Conservation (phyloP, 2,888 invertebrate genomes). For the Trichacis sp. region DNA sequence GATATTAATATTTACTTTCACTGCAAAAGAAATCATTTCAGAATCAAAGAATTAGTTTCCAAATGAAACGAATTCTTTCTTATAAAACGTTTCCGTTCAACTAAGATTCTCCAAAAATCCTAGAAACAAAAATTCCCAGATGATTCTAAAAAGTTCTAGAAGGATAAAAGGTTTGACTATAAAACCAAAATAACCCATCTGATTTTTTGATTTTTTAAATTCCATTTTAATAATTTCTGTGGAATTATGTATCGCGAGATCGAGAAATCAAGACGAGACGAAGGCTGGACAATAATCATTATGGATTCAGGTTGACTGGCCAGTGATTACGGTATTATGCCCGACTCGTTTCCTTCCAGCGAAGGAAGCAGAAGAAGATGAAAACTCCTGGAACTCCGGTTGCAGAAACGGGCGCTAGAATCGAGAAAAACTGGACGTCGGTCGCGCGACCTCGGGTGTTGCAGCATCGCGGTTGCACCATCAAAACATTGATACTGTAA, state of each 20-base stretch:
- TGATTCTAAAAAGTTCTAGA: too few relatives aligned
- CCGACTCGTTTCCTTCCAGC: constrained; percentile 32
- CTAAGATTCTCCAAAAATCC: too few relatives aligned
- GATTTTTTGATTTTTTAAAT: too few relatives aligned
- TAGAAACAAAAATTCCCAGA: too few relatives aligned
- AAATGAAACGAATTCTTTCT: too few relatives aligned
- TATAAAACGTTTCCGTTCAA: too few relatives aligned
- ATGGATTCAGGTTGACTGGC: constrained; percentile 48
- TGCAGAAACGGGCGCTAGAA: neutral
- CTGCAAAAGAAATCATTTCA: too few relatives aligned
- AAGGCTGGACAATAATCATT: constrained; percentile 43
- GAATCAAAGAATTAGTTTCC: too few relatives aligned
- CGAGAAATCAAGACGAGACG: constrained; percentile 19
- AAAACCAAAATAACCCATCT: too few relatives aligned
- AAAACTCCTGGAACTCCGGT: constrained; percentile 7
- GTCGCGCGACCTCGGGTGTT: constrained; percentile 7
- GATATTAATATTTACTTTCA: too few relatives aligned
- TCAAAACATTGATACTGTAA: neutral
- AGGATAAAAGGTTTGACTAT: too few relatives aligned
- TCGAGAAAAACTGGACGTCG: constrained; percentile 34
- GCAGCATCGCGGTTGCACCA: neutral
- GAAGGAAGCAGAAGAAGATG: constrained; percentile 18
- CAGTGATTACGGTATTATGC: constrained; percentile 51
- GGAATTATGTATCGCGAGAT: constrained; percentile 1
- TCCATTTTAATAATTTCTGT: too few relatives aligned